These are phyloP conservation scores for Sycophila sp. DNA, from an alignment of 1,140 invertebrate genomes.

Conservation along the genomic window DNA sequence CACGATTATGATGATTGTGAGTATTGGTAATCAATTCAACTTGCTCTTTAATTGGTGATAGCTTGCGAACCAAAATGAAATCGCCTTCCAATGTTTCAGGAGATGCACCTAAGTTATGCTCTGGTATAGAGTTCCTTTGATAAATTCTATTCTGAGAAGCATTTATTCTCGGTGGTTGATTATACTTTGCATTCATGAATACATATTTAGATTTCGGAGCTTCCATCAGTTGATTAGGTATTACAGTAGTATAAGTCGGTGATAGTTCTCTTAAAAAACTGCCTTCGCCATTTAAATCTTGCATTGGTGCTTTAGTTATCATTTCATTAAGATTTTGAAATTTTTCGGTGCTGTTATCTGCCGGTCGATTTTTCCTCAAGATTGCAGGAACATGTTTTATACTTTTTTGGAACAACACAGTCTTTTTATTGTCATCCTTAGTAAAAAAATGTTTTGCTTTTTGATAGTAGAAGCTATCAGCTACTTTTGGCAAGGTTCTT, in stretches of 20 bases:
- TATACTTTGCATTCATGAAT: constrained; percentile 35
- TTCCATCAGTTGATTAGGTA: constrained; percentile 22
- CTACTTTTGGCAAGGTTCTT: neutral
- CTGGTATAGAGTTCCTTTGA: neutral
- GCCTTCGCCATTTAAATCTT: neutral
- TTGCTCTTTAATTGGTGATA: constrained; percentile 17
- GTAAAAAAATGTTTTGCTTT: neutral
- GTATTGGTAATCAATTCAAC: neutral
- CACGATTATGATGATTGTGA: neutral
- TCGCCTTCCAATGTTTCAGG: constrained; percentile 11
- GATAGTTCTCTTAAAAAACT: constrained; percentile 20
- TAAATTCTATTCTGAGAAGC: constrained; percentile 9
- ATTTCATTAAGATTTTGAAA: neutral
- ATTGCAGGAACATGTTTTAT: constrained; percentile 33
- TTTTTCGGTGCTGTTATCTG: constrained; percentile 4
- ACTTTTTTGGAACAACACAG: constrained; percentile 5
- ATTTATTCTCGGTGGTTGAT: constrained; percentile 30
- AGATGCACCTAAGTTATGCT: constrained; percentile 9
- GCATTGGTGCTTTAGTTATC: neutral
- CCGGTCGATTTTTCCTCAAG: constrained; percentile 34
- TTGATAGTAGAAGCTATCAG: too few relatives aligned
- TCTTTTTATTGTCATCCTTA: neutral
- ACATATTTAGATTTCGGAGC: constrained; percentile 37
- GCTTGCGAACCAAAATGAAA: neutral
- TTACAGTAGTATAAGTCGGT: constrained; percentile 1